Conservation (phyloP, 2,113 vertebrate genomes). For the Damaliscus lunatus region DNA sequence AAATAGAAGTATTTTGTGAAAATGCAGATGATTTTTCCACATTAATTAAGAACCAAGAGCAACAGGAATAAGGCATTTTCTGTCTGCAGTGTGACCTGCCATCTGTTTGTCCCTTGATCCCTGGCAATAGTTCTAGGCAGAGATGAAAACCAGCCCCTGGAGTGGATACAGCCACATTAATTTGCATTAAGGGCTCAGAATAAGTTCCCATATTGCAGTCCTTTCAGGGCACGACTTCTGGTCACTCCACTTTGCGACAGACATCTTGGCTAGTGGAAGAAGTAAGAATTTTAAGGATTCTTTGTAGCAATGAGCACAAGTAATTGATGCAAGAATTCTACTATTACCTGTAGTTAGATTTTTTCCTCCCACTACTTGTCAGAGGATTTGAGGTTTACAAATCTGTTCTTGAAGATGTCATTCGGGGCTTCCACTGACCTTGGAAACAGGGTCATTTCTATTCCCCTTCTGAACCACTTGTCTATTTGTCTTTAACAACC, state of each 20-base stretch:
- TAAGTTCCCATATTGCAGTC: neutral
- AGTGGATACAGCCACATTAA: neutral
- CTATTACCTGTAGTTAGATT: neutral
- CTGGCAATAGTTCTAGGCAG: neutral
- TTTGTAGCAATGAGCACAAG: neutral
- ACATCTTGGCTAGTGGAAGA: neutral
- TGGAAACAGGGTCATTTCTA: neutral
- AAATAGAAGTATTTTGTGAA: neutral
- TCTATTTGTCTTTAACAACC: slow-evolving; percentile 1
- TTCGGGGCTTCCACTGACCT: neutral
- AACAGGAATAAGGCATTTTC: neutral
- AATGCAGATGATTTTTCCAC: neutral
- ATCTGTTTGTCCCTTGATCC: slow-evolving; percentile 1
- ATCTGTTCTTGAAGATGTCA: neutral
- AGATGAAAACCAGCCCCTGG: neutral
- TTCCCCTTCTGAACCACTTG: neutral
- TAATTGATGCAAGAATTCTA: neutral
- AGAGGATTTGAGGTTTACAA: slow-evolving; percentile 23
- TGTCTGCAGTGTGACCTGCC: neutral
- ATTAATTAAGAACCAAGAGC: slow-evolving; percentile 23
- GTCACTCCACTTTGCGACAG: neutral
- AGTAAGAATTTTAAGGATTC: neutral
- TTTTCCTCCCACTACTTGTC: neutral
- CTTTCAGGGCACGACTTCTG: neutral
- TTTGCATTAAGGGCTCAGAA: neutral